Evolutionary conservation across 2,113 vertebrate genomes (phyloP).

Genomic region (Vanacampus margaritifer): DNA sequence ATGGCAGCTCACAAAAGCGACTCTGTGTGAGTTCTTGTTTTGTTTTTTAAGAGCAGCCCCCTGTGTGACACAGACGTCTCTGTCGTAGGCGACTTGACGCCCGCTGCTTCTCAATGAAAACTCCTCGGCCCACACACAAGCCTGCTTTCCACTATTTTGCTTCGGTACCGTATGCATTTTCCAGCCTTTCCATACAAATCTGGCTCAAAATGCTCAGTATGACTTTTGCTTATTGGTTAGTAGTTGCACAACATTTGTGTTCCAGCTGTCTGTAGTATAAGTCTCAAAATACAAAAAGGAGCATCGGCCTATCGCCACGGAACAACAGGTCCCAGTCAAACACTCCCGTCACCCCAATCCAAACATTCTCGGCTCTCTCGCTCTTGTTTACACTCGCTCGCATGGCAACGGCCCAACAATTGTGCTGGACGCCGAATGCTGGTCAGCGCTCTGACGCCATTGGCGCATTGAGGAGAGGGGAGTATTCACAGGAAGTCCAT

Average conservation of each 20-base stretch:
- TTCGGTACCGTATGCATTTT: neutral
- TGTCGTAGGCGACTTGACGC: conserved; percentile 26
- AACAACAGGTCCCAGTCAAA: conserved; percentile 27
- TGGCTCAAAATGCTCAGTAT: neutral
- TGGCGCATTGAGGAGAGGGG: conserved; percentile 29
- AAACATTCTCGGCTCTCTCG: conserved; percentile 24
- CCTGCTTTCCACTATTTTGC: neutral
- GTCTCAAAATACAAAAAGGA: neutral
- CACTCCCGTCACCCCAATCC: conserved; percentile 15
- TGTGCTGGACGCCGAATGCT: conserved; percentile 18
- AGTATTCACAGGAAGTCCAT: conserved; percentile 45
- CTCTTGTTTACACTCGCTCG: conserved; percentile 38
- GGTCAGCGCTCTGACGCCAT: conserved; percentile 25
- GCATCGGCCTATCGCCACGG: conserved; percentile 11
- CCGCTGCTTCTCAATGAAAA: conserved; percentile 15
- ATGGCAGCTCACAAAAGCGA: conserved; percentile 22
- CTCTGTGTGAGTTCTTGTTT: conserved; percentile 29
- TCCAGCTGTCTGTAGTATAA: neutral
- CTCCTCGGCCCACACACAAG: neutral
- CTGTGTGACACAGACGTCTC: conserved; percentile 25
- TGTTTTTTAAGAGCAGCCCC: conserved; percentile 15
- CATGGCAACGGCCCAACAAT: conserved; percentile 33
- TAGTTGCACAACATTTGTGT: too few relatives aligned
- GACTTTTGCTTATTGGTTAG: too few relatives aligned
- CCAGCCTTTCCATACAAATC: neutral